Percentiles rank a stretch among this genome's conserved stretches.
Evolutionary conservation across 2,113 vertebrate genomes (phyloP).

Genomic region (Castor canadensis): DNA sequence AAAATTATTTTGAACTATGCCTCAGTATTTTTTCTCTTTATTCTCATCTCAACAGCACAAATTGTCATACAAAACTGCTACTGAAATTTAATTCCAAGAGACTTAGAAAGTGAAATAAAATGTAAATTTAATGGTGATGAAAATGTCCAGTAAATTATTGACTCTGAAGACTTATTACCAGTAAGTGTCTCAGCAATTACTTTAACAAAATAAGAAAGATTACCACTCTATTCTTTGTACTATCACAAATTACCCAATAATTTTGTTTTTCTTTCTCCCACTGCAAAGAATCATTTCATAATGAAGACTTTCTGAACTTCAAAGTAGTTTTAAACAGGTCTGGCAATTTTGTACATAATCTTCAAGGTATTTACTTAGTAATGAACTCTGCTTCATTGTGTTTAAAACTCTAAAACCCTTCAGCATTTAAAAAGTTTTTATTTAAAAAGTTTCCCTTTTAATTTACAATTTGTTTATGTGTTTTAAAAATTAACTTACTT

Average conservation of each 20-base stretch:
- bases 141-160: background rate
- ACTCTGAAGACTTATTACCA: background rate
- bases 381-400: background rate
- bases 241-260: background rate
- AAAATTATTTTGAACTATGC: background rate
- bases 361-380: background rate
- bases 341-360: background rate
- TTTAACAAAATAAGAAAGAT: background rate
- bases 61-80: background rate
- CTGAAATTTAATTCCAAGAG: background rate
- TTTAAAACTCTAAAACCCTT: background rate
- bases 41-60: background rate
- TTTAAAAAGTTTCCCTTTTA: background rate
- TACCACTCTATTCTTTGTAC: background rate
- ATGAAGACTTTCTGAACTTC: background rate
- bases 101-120: background rate
- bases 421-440: background rate
- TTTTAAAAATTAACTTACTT: too few relatives aligned
- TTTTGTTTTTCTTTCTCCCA: background rate
- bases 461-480: background rate
- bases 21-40: background rate
- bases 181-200: background rate
- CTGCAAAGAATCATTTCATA: background rate
- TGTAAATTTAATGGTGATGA: background rate
- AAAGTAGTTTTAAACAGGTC: background rate